Conservation (phyloP, 2,888 invertebrate species). For the Dione vanillae region DNA sequence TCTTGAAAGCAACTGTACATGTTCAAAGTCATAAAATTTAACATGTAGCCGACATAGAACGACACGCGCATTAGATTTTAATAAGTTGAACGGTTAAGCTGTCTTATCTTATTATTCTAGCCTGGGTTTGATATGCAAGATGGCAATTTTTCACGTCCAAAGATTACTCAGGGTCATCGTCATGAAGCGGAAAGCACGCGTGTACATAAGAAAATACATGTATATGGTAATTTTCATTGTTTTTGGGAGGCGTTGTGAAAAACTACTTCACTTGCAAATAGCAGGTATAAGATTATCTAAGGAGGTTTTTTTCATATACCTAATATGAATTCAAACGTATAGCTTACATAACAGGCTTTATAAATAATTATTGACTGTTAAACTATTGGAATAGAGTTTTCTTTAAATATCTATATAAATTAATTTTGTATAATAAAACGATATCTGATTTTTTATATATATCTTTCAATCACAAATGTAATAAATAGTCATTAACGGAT, state of each 20-base stretch:
- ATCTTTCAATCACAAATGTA: not conserved
- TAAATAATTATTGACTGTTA: not conserved
- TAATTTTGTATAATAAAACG: not conserved
- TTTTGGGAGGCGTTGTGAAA: slow-evolving; percentile 30
- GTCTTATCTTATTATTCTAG: slow-evolving; percentile 31
- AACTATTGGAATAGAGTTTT: too few species aligned
- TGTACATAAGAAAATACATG: slow-evolving; percentile 23
- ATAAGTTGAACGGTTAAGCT: slow-evolving; percentile 24
- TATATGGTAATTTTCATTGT: slow-evolving; percentile 42
- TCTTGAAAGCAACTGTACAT: slow-evolving; percentile 36
- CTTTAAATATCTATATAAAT: too few species aligned
- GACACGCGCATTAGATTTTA: slow-evolving; percentile 22
- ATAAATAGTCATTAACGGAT: not conserved
- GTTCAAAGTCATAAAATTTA: slow-evolving; percentile 22
- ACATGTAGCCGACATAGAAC: slow-evolving; percentile 16
- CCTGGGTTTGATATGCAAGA: not conserved
- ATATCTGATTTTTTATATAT: not conserved
- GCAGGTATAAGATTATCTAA: not conserved
- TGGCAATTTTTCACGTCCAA: slow-evolving; percentile 32
- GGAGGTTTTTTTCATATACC: slow-evolving; percentile 3
- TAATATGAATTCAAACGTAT: not conserved
- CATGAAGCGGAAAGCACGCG: slow-evolving; percentile 29
- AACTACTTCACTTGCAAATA: slow-evolving; percentile 4
- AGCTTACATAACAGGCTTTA: not conserved
- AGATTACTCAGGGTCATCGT: slow-evolving; percentile 33